Base-by-base conservation (phyloP, 2,888 invertebrate genomes). In the Yponomeuta plumbellus region DNA sequence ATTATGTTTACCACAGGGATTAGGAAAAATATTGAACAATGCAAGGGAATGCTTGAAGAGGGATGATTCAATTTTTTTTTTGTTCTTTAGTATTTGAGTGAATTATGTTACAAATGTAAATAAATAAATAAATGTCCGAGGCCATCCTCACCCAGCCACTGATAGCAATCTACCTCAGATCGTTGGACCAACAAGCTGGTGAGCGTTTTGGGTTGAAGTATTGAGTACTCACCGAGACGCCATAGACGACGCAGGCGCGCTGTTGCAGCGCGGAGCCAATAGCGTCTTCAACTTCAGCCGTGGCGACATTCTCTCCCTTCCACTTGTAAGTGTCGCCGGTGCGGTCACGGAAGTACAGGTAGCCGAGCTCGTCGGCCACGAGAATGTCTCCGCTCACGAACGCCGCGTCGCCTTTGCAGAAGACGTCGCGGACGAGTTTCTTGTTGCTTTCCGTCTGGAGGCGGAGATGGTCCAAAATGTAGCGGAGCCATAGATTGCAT, bases 291-390 rank as follows among this genome's bases (percentile, higher is more conserved):
- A 99, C 97, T 90, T 99, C 99, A 0, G 96, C 95, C 0, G 99
- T 99, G 67, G 98, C 96, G 0, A 99, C 98, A 82, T 99, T 99
- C 91, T 99, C 99, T 17, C 99, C 99, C 80, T 97, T 95, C 98
- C 98, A 98, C 76, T 95, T 93, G 86, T 95, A 96, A 0, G 96
- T 96, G 84, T 96, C 96, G 2, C 96, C 96, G 65, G 95, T 96
- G 79, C 99, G 93, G 86, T 99, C 99, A 74, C 94, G 95, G 92
- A 99, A 99, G 89, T 94, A 98, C 78, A 97, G 94, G 87, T 97
- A 98, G 58, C 98, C 98, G n/a, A 95, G 92, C 73, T 98, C 96
- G 83, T 99, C 98, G 89, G 95, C 95, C 57, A 96, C 94, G 70
- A 99, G 87, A 75, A 99, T 94, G 89, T 99, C 99, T 67, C 96